Percentiles rank a stretch among this genome's conserved stretches.
Conservation (phyloP, 92 coral and sea anemone genomes). For the Muricea muricata region DNA sequence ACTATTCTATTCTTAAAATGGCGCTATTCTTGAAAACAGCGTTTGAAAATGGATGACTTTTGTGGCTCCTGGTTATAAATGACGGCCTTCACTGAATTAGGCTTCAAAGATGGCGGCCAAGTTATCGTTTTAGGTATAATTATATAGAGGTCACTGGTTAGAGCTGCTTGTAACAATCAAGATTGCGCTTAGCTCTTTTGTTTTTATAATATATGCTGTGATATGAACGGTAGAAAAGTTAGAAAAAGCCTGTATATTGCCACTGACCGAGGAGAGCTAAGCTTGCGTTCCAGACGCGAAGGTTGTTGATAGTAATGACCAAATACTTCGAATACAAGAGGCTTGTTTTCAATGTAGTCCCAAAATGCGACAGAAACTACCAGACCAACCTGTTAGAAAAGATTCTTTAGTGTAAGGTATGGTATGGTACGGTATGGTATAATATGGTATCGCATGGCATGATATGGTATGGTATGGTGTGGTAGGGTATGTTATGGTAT, state of each 20-base stretch:
- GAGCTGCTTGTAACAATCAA: too few relatives aligned
- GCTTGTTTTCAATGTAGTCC: constrained; percentile 85
- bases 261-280: constrained; percentile 26
- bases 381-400: constrained; percentile 72
- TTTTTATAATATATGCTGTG: too few relatives aligned
- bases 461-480: not conserved
- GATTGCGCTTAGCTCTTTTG: too few relatives aligned
- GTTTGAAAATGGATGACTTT: too few relatives aligned
- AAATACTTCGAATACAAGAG: constrained; percentile 91
- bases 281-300: constrained; percentile 21
- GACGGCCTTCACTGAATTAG: too few relatives aligned
- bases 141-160: too few relatives aligned
- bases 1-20: too few relatives aligned
- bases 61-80: too few relatives aligned
- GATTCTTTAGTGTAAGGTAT: not conserved
- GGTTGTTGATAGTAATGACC: constrained; percentile 93
- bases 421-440: not conserved
- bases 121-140: too few relatives aligned
- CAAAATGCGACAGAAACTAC: constrained; percentile 79
- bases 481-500: not conserved
- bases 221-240: too few relatives aligned
- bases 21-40: too few relatives aligned
- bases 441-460: not conserved
- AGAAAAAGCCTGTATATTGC: not conserved
- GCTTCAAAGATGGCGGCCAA: too few relatives aligned